A percentile compares a stretch with the other conserved stretches of the same genome.
phyloP scores from a whole-genome alignment of 2,113 vertebrate genomes.

The Scophthalmus maximus region DNA sequence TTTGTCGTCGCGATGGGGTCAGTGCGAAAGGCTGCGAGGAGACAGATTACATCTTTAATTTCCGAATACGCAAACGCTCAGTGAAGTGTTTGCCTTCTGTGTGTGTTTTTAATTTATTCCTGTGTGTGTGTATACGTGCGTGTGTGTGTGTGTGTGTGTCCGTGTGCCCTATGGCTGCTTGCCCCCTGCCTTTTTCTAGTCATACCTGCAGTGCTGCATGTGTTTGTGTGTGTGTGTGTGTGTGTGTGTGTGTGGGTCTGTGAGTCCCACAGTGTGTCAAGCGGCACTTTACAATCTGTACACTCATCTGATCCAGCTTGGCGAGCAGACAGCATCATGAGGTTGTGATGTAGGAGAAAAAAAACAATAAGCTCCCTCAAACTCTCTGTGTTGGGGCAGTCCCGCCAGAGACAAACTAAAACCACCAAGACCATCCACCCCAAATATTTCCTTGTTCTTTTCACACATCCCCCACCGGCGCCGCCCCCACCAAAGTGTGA shows the following conservation, averaged over 20 bases:
- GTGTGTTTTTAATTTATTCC: conserved; percentile 28
- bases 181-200: conserved; percentile 13
- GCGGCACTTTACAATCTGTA: conserved; percentile 46
- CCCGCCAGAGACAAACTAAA: conserved; percentile 58
- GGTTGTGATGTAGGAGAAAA: conserved; percentile 60
- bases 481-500: conserved; percentile 30
- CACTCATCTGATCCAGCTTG: conserved; percentile 54
- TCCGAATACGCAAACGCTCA: conserved; percentile 23
- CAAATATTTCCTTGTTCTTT: conserved; percentile 51
- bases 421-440: conserved; percentile 42
- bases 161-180: neutral
- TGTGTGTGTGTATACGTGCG: neutral
- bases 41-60: conserved; percentile 59
- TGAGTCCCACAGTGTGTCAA: conserved; percentile 23
- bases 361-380: conserved; percentile 53
- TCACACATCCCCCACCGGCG: too few relatives aligned
- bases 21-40: conserved; percentile 13
- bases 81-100: conserved; percentile 4
- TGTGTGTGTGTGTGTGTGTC: conserved; percentile 25
- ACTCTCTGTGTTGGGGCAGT: conserved; percentile 26
- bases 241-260: conserved; percentile 24
- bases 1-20: conserved; percentile 31
- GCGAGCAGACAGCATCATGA: conserved; percentile 48
- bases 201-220: conserved; percentile 34
- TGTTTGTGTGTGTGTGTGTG: conserved; percentile 37